Evolutionary conservation across 1,140 invertebrate genomes (phyloP).

Genomic region (Drosophila tropicalis): DNA sequence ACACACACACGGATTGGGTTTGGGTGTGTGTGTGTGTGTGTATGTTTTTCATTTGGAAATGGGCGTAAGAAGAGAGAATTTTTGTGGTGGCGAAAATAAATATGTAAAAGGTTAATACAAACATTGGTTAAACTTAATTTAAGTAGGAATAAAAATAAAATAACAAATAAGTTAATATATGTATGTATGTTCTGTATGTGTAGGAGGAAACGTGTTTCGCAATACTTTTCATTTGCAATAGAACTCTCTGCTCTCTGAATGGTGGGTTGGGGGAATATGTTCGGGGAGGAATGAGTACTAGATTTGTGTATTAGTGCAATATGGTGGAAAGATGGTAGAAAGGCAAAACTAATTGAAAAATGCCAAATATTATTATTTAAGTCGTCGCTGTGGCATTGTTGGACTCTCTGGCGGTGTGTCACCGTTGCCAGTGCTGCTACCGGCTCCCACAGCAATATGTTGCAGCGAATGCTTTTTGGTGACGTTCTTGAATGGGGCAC

Average conservation of each 20-base stretch:
- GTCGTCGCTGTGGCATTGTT: constrained; percentile 76
- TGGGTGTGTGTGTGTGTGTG: constrained; percentile 22
- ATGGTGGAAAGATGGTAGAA: neutral
- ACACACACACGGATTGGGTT: constrained; percentile 28
- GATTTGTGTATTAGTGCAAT: constrained; percentile 30
- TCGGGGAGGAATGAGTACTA: constrained; percentile 61
- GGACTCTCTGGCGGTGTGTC: constrained; percentile 84
- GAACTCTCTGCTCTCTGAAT: constrained; percentile 48
- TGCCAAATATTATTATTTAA: constrained; percentile 69
- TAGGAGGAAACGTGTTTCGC: constrained; percentile 63
- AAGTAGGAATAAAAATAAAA: constrained; percentile 59
- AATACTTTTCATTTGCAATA: constrained; percentile 71
- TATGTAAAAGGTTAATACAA: constrained; percentile 66
- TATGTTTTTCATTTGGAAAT: constrained; percentile 33
- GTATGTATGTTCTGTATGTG: constrained; percentile 49
- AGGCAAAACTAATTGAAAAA: constrained; percentile 37
- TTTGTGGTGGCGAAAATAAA: constrained; percentile 20
- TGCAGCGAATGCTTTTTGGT: constrained; percentile 81
- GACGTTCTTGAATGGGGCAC: constrained; percentile 83
- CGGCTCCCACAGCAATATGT: constrained; percentile 69
- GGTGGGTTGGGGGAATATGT: neutral
- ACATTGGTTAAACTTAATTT: constrained; percentile 59
- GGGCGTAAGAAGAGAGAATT: constrained; percentile 31
- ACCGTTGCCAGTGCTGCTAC: constrained; percentile 41
- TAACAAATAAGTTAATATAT: constrained; percentile 72